Evolutionary conservation across 1,140 invertebrate species (phyloP).

Genomic region (Drosophila pachea): DNA sequence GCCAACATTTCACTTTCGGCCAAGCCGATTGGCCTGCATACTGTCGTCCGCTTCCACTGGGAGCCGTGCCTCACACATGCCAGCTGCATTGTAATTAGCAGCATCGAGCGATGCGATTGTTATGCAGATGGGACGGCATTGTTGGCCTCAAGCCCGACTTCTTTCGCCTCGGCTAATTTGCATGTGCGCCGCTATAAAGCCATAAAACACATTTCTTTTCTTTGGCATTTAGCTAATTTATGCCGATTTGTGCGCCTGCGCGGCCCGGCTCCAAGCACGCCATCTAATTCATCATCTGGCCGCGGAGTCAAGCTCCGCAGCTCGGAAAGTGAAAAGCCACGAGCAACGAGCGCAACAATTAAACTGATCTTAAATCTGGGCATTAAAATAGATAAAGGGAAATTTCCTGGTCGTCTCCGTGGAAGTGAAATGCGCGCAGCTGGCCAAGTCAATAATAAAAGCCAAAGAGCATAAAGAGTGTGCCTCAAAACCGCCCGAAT

Average conservation of each 20-base stretch:
- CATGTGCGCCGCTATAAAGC: constrained; percentile 68
- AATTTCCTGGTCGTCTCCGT: constrained; percentile 49
- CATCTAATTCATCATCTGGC: constrained; percentile 56
- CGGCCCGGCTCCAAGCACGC: constrained; percentile 44
- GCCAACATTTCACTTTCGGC: constrained; percentile 62
- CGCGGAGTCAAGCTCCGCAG: constrained; percentile 47
- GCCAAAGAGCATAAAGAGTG: constrained; percentile 65
- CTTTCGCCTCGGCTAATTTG: constrained; percentile 54
- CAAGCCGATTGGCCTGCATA: constrained; percentile 40
- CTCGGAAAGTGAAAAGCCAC: constrained; percentile 66
- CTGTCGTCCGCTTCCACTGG: not conserved
- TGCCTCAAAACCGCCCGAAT: constrained; percentile 30
- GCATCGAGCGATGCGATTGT: constrained; percentile 57
- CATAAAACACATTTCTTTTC: constrained; percentile 72
- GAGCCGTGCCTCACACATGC: constrained; percentile 4
- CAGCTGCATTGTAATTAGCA: constrained; percentile 66
- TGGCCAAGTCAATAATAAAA: constrained; percentile 56
- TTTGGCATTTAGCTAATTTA: constrained; percentile 59
- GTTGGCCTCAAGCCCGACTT: constrained; percentile 29
- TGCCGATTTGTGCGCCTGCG: constrained; percentile 46
- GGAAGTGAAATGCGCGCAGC: constrained; percentile 46
- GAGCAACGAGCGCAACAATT: constrained; percentile 53
- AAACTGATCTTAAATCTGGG: constrained; percentile 69
- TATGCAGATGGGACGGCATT: constrained; percentile 32
- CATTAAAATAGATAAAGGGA: constrained; percentile 73